These are phyloP conservation scores for Gibbula magus DNA, from an alignment of 2,888 invertebrate genomes.

Conservation along the genomic window DNA sequence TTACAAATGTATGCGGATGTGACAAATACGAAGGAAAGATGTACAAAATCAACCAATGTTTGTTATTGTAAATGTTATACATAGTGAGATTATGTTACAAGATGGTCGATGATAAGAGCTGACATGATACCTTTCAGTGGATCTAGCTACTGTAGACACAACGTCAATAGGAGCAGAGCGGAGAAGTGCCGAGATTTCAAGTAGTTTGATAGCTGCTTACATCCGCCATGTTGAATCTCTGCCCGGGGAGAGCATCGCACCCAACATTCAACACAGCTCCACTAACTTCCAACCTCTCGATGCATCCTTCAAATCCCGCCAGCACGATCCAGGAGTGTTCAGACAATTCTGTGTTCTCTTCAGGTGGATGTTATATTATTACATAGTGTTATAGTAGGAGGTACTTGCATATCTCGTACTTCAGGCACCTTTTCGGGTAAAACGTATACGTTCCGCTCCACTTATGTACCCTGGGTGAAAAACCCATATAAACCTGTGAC, in stretches of 20 bases:
- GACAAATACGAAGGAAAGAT: no score
- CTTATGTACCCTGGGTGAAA: no score
- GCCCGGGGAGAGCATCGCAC: not conserved
- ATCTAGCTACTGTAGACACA: slow-evolving; percentile 85
- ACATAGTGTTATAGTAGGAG: no score
- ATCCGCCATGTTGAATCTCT: not conserved
- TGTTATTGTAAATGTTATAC: no score
- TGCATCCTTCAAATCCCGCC: not conserved
- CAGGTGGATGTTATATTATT: slow-evolving; percentile 46
- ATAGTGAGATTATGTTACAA: no score
- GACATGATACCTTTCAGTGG: slow-evolving; percentile 80
- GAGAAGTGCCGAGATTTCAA: slow-evolving; percentile 94
- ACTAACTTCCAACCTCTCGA: not conserved
- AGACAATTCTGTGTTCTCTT: slow-evolving; percentile 57
- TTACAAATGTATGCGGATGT: no score
- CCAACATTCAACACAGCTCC: not conserved
- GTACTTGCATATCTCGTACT: no score
- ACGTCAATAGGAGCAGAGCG: slow-evolving; percentile 92
- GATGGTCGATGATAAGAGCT: no score
- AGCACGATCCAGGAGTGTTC: slow-evolving; percentile 45
- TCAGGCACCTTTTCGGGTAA: no score
- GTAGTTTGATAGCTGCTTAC: slow-evolving; percentile 85
- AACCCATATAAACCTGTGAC: no score
- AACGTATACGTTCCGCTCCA: no score
- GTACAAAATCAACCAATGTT: no score